Evolutionary conservation across 2,113 vertebrate genomes (phyloP), one percentile per base, ranked within the genome.

Genomic region (Crotophaga sulcirostris): DNA sequence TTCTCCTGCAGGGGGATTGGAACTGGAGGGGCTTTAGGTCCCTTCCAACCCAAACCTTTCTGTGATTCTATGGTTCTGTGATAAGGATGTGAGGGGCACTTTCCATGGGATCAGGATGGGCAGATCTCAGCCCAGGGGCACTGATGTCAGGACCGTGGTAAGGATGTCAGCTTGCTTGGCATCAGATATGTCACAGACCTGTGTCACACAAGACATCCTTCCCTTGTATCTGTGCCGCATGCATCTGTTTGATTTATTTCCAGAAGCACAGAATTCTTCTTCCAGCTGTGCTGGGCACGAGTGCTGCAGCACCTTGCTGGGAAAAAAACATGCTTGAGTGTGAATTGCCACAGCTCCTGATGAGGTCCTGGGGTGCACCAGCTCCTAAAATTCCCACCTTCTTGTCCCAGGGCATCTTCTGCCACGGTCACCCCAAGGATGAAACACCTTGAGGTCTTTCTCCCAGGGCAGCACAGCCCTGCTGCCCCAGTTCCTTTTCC

Each of bases 51-150:
- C 45, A 45, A 45, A 45, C 45, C 45, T 18, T 45, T 45, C 45
- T 45, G 16, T 45, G 45, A 45, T 45, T 45, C 15, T 45, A 16
- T 45, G 16, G 17, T 45, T 45, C 17, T 45, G 45, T 45, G 45
- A 7, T 24, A 16, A 64, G 36, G 69, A 16, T 7, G 36, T 23
- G 67, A 83, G 38, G 49, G n/a, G 10, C 51, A 29, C 4, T 58
- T 80, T 34, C 80, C 34, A 18, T 7, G 33, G 49, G n/a, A 15
- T 1, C 1, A 1, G 45, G 25, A 24, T 28, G 18, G 7, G 0
- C 59, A 87, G 45, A 38, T 36, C 44, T 83, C 47, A 58, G 51
- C 40, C 20, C 54, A 28, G 44, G 38, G 29, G 13, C 34, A 10
- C 8, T 3, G 3, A 24, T 33, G 8, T 78, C 51, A 69, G 73